A percentile compares a stretch with the other conserved stretches of the same genome.
Evolutionary conservation across 1,140 invertebrate genomes (phyloP).

Genomic region (Achatina immaculata): DNA sequence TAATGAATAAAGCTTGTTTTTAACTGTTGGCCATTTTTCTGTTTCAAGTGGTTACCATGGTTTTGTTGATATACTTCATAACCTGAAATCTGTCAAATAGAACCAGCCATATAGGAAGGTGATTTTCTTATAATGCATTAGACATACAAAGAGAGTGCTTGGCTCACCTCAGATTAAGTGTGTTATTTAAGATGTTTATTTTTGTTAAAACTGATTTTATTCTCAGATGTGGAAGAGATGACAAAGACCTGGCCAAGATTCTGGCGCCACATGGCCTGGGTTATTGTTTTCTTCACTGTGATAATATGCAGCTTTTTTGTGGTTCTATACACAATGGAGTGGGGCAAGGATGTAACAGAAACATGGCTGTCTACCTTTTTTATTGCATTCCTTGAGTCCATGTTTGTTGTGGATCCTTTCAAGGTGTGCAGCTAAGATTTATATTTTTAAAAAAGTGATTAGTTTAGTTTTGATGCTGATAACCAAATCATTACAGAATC

Average conservation of each 20-base stretch:
- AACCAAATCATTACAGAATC: background rate
- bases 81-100: no score
- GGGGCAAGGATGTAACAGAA: slow-evolving; percentile 58
- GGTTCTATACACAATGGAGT: slow-evolving; percentile 62
- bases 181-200: background rate
- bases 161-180: no score
- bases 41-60: no score
- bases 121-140: no score
- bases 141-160: no score
- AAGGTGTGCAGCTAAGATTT: slow-evolving; percentile 53
- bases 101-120: no score
- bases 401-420: slow-evolving; percentile 59
- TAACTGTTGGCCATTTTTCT: no score
- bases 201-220: background rate
- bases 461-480: background rate
- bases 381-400: slow-evolving; percentile 57
- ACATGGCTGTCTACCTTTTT: slow-evolving; percentile 63
- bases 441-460: background rate
- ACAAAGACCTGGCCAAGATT: slow-evolving; percentile 50
- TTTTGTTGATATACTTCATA: no score
- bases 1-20: no score
- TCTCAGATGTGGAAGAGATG: slow-evolving; percentile 29
- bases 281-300: slow-evolving; percentile 44
- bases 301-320: slow-evolving; percentile 53
- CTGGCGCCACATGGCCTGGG: slow-evolving; percentile 55